Evolutionary conservation across 2,797 vertebrate species (phyloP).

Genomic region (Odontamblyopus rebecca): DNA sequence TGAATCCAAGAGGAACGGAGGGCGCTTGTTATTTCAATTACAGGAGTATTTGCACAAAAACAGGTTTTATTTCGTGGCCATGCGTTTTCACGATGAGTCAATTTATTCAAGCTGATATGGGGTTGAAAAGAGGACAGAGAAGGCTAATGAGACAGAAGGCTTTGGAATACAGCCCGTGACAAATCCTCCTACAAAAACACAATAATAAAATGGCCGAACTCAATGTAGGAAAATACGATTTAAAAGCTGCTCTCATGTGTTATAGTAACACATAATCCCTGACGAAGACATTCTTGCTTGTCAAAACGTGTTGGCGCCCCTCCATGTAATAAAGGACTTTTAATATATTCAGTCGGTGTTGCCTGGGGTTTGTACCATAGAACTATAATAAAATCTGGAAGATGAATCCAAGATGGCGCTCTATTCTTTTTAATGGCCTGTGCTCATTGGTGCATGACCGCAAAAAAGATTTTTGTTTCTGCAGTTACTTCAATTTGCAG

Average conservation of each 20-base stretch:
- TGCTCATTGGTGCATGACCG: too few species aligned
- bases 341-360: too few species aligned
- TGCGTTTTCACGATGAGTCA: constrained; percentile 17
- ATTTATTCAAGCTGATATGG: constrained; percentile 6
- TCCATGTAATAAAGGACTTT: too few species aligned
- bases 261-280: not conserved
- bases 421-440: too few species aligned
- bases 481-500: too few species aligned
- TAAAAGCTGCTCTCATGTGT: constrained; percentile 18
- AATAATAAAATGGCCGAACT: constrained; percentile 31
- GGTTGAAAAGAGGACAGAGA: constrained; percentile 51
- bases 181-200: constrained; percentile 42
- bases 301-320: too few species aligned
- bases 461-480: too few species aligned
- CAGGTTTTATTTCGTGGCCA: constrained; percentile 5
- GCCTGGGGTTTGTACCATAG: too few species aligned
- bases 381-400: too few species aligned
- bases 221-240: constrained; percentile 33
- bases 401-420: too few species aligned
- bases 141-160: constrained; percentile 28
- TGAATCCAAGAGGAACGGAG: constrained; percentile 36
- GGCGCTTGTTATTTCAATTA: constrained; percentile 44
- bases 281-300: too few species aligned
- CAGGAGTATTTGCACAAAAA: constrained; percentile 25
- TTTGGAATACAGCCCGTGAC: constrained; percentile 56